Evolutionary conservation across 2,113 vertebrate species (phyloP).

Genomic region (Brachyhypopomus gauderio): DNA sequence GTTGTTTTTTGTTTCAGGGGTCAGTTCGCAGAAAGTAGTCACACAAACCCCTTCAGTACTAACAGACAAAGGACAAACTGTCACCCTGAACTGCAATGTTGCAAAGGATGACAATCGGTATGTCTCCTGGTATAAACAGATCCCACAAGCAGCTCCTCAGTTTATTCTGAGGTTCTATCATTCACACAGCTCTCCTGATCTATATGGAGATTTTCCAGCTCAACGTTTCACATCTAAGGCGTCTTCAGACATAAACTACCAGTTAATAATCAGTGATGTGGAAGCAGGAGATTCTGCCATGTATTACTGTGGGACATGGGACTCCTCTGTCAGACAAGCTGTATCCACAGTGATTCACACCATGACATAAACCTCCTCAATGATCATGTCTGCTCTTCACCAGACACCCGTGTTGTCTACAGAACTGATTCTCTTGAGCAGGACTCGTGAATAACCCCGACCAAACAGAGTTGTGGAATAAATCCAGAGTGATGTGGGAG

Average conservation of each 20-base stretch:
- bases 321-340: rapidly evolving
- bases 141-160: constrained; percentile 38
- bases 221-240: constrained; percentile 56
- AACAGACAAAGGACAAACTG: constrained; percentile 13
- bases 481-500: no score
- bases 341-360: constrained; percentile 65
- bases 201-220: constrained; percentile 35
- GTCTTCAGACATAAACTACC: constrained; percentile 54
- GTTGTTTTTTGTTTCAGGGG: constrained; percentile 38
- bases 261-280: constrained; percentile 61
- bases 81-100: constrained; percentile 16
- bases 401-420: not conserved
- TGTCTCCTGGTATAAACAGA: constrained; percentile 62
- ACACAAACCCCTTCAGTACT: constrained; percentile 13
- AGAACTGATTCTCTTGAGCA: not conserved
- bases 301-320: constrained; percentile 59
- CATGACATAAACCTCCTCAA: constrained; percentile 63
- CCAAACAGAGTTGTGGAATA: no score
- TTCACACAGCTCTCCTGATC: rapidly evolving
- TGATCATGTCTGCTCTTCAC: constrained; percentile 39
- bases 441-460: not conserved
- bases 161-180: constrained; percentile 32
- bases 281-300: constrained; percentile 63
- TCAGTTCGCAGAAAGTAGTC: constrained; percentile 33
- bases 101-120: not conserved